These are phyloP conservation scores for Buathra laborator DNA, from an alignment of 2,888 invertebrate genomes.

Conservation along the genomic window DNA sequence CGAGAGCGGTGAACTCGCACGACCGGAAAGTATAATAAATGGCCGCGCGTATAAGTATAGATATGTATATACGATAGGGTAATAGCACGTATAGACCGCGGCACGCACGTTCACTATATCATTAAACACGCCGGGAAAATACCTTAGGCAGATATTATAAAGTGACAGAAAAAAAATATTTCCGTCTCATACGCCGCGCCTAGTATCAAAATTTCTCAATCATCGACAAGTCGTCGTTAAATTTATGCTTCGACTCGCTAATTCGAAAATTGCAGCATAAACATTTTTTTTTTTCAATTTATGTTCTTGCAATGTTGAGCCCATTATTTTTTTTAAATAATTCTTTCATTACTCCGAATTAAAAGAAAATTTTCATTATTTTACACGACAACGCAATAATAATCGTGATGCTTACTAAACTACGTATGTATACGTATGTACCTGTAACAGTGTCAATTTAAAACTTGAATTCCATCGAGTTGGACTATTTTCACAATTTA, in stretches of 20 bases:
- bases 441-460: neutral
- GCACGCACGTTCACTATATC: constrained; percentile 55
- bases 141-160: constrained; percentile 36
- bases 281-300: neutral
- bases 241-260: neutral
- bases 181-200: constrained; percentile 10
- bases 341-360: neutral
- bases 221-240: neutral
- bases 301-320: neutral
- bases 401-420: too few species aligned
- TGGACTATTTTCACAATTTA: too few species aligned
- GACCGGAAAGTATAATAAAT: constrained; percentile 68
- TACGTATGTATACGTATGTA: too few species aligned
- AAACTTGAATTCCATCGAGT: neutral
- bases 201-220: constrained; percentile 13
- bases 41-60: constrained; percentile 11
- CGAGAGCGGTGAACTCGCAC: constrained; percentile 63
- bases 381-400: too few species aligned
- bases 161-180: constrained; percentile 20
- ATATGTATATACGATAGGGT: constrained; percentile 52
- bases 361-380: neutral
- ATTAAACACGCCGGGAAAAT: constrained; percentile 50
- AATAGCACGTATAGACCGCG: constrained; percentile 50
- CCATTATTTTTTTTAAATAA: neutral
- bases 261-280: neutral